Conservation (phyloP, 1,140 invertebrate genomes). For the Pentalonia nigronervosa region DNA sequence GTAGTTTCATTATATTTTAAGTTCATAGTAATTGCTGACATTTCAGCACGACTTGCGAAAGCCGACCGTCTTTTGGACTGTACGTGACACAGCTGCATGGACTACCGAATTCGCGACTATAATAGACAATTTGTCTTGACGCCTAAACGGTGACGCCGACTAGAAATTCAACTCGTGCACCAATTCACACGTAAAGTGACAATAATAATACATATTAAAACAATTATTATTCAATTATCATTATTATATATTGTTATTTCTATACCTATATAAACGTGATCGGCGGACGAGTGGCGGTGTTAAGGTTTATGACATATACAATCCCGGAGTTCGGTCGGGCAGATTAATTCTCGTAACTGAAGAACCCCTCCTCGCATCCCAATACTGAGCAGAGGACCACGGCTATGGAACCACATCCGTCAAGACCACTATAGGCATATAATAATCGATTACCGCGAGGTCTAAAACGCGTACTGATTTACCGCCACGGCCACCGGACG, state of each 20-base stretch:
- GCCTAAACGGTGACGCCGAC: not conserved
- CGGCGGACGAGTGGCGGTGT: not conserved
- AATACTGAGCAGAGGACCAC: not conserved
- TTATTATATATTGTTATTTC: conserved; percentile 13
- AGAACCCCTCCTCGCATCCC: not conserved
- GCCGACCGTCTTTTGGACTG: not conserved
- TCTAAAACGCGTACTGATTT: not conserved
- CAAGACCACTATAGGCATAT: not conserved
- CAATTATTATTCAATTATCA: not conserved
- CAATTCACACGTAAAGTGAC: not conserved
- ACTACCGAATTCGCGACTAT: not conserved
- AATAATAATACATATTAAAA: not conserved
- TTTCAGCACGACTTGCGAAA: not conserved
- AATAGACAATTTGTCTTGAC: not conserved
- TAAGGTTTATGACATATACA: not conserved
- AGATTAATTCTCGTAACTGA: not conserved
- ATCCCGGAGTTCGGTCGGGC: not conserved
- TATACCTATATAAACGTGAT: not conserved
- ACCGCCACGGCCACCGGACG: not conserved
- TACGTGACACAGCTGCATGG: not conserved
- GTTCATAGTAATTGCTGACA: not conserved
- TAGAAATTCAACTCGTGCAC: not conserved
- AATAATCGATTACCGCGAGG: not conserved
- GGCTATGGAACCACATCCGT: not conserved
- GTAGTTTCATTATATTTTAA: not conserved